Evolutionary conservation across 2,888 invertebrate genomes (phyloP).

Genomic region (Drosophila emarginata): DNA sequence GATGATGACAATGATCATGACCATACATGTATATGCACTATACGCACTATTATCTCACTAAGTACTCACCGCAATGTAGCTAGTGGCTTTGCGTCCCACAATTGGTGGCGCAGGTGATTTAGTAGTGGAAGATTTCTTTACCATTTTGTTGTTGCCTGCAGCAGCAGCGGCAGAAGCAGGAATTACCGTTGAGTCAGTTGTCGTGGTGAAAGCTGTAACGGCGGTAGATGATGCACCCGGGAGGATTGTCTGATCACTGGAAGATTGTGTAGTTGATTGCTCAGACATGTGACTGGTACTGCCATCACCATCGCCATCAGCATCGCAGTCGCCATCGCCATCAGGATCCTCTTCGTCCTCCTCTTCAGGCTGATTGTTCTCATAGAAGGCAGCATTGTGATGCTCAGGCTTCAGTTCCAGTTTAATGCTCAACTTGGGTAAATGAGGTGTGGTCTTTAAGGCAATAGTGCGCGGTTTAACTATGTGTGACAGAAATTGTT

Average conservation of each 20-base stretch:
- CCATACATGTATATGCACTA: not conserved
- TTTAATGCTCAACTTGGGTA: constrained; percentile 80
- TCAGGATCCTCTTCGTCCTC: constrained; percentile 76
- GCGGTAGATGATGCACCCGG: constrained; percentile 2
- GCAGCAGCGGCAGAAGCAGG: constrained; percentile 34
- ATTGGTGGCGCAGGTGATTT: constrained; percentile 83
- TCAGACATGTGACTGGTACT: constrained; percentile 77
- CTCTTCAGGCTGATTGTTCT: constrained; percentile 71
- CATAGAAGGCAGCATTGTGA: constrained; percentile 79
- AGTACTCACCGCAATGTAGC: constrained; percentile 85
- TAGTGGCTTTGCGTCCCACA: constrained; percentile 85
- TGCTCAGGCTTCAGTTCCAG: constrained; percentile 81
- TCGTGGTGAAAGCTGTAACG: constrained; percentile 9
- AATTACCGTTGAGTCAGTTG: constrained; percentile 36
- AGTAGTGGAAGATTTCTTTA: constrained; percentile 79
- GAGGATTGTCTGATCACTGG: constrained; percentile 39
- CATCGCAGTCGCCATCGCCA: constrained; percentile 52
- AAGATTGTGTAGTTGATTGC: constrained; percentile 60
- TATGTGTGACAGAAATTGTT: constrained; percentile 21
- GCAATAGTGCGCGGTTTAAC: constrained; percentile 79
- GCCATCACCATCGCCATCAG: constrained; percentile 71
- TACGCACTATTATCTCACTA: constrained; percentile 72
- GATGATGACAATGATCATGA: constrained; percentile 21
- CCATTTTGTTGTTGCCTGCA: constrained; percentile 51
- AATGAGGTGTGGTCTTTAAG: constrained; percentile 78